Conservation (phyloP, 2,888 invertebrate genomes). For the Drosophila anomalata region DNA sequence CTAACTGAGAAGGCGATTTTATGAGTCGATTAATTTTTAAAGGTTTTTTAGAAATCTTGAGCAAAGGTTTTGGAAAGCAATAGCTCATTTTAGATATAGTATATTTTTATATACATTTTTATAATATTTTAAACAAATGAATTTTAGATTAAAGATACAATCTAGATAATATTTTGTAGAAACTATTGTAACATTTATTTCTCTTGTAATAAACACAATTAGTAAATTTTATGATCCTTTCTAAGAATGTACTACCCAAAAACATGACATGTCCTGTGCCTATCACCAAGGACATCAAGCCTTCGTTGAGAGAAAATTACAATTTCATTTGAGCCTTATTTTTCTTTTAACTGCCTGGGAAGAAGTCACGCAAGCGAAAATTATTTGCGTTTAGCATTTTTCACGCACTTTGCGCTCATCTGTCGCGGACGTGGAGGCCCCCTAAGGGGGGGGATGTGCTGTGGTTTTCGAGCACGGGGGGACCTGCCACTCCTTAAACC, state of each 20-base stretch:
- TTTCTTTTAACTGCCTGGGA: conserved; percentile 20
- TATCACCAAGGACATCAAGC: conserved; percentile 27
- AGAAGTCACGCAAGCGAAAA: conserved; percentile 57
- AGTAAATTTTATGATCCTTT: background rate
- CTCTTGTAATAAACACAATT: background rate
- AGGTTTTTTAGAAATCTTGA: background rate
- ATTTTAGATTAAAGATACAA: background rate
- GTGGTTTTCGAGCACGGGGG: background rate
- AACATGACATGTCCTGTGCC: conserved; percentile 15
- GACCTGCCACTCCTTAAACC: conserved; percentile 4
- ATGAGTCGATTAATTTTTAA: background rate
- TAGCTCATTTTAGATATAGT: too few relatives aligned
- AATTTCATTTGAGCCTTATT: conserved; percentile 14
- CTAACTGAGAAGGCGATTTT: conserved; percentile 3
- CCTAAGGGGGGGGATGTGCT: background rate
- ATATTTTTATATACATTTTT: too few relatives aligned
- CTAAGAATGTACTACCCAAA: background rate
- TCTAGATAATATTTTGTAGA: background rate
- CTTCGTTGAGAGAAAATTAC: conserved; percentile 14
- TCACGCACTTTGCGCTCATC: conserved; percentile 56
- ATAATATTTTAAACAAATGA: background rate
- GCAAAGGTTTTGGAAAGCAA: too few relatives aligned
- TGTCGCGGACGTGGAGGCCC: background rate
- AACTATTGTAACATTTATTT: background rate
- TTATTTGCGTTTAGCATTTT: conserved; percentile 55